Evolutionary conservation across 1,140 invertebrate genomes (phyloP).

Genomic region (Leptestheria dahalacensis): DNA sequence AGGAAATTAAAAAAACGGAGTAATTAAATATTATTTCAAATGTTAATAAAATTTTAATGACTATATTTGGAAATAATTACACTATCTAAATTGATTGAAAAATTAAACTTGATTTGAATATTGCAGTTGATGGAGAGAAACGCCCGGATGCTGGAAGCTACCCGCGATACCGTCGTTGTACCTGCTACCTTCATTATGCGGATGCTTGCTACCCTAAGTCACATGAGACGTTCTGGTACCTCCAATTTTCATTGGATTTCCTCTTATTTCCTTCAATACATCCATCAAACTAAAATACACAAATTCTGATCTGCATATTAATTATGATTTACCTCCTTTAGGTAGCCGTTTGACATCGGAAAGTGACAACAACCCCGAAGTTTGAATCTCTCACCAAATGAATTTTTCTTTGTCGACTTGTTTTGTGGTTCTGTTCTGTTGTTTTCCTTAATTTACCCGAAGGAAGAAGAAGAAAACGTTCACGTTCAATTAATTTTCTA

Average conservation of each 20-base stretch:
- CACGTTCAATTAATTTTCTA: no score
- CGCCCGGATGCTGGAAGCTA: conserved; percentile 74
- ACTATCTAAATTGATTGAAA: not conserved
- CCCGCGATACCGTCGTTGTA: conserved; percentile 74
- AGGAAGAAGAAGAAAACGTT: no score
- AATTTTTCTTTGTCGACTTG: no score
- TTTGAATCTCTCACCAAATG: not conserved
- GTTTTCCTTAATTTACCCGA: not conserved
- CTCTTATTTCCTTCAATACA: no score
- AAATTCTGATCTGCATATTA: no score
- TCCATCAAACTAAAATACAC: not conserved
- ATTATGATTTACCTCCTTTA: not conserved
- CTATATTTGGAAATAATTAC: not conserved
- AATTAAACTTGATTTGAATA: conserved; percentile 9
- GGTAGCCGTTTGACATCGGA: not conserved
- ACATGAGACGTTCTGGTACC: not conserved
- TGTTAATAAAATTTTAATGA: no score
- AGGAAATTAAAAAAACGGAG: no score
- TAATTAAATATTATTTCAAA: no score
- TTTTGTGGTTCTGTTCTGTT: no score
- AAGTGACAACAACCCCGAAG: not conserved
- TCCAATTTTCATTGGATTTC: no score
- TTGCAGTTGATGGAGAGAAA: conserved; percentile 63
- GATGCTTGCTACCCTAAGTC: conserved; percentile 64
- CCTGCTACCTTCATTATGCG: conserved; percentile 77